phyloP scores from a whole-genome alignment of 2,888 invertebrate genomes.

The Pilophorus perplexus region DNA sequence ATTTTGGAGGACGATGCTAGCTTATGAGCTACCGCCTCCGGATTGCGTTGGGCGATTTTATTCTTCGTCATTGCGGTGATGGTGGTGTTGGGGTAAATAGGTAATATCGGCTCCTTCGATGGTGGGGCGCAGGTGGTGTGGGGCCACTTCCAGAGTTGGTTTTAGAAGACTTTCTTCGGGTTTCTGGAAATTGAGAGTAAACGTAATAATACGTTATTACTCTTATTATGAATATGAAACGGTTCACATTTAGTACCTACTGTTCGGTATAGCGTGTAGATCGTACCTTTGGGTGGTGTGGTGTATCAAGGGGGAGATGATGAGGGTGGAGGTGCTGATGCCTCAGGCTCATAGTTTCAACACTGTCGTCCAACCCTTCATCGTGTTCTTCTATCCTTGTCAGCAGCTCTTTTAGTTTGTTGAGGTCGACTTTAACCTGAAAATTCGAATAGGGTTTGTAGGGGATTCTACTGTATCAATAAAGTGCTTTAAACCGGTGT shows the following conservation, averaged over 20 bases:
- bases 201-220: neutral
- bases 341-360: constrained; percentile 27
- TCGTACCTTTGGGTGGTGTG: constrained; percentile 22
- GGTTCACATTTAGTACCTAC: too few species aligned
- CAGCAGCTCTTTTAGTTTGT: constrained; percentile 45
- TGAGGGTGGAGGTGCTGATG: constrained; percentile 19
- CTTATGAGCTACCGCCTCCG: too few species aligned
- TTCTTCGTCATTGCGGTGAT: constrained; percentile 32
- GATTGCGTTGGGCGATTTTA: too few species aligned
- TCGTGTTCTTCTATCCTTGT: constrained; percentile 41
- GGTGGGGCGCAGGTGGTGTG: constrained; percentile 61
- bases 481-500: neutral
- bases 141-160: constrained; percentile 59
- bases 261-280: too few species aligned
- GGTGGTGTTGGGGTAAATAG: constrained; percentile 51
- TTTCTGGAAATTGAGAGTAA: neutral
- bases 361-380: constrained; percentile 40
- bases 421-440: constrained; percentile 47
- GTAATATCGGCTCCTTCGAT: constrained; percentile 61
- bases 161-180: constrained; percentile 3
- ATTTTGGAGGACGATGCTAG: too few species aligned
- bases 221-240: too few species aligned
- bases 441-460: too few species aligned
- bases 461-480: too few species aligned
- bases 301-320: constrained; percentile 14